These are phyloP conservation scores for Phasianus colchicus DNA, from an alignment of 2,113 vertebrate genomes.

Conservation along the genomic window DNA sequence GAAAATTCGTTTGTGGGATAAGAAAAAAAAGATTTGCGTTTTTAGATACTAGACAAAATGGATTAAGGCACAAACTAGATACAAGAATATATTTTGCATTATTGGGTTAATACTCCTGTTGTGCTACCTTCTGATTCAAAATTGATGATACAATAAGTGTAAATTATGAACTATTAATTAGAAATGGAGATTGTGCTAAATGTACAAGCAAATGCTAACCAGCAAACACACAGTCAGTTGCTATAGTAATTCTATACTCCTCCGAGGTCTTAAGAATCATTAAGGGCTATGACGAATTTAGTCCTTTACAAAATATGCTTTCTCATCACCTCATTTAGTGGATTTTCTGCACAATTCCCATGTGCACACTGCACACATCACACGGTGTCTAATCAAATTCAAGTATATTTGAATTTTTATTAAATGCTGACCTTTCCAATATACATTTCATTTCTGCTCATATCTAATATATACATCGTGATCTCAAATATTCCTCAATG, in stretches of 20 bases:
- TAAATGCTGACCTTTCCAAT: constrained; percentile 34
- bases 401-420: constrained; percentile 53
- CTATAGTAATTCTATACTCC: constrained; percentile 51
- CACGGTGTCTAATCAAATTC: constrained; percentile 4
- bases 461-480: not conserved
- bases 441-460: constrained; percentile 2
- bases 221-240: constrained; percentile 28
- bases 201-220: not conserved
- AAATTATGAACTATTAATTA: constrained; percentile 35
- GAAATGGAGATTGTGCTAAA: constrained; percentile 22
- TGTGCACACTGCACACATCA: not conserved
- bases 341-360: constrained; percentile 42
- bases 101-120: not conserved
- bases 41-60: not conserved
- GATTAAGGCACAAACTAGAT: not conserved
- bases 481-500: not conserved
- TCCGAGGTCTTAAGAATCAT: constrained; percentile 1
- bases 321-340: not conserved
- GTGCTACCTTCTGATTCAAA: constrained; percentile 15
- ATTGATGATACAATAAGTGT: not conserved
- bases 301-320: constrained; percentile 7
- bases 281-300: constrained; percentile 17
- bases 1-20: not conserved
- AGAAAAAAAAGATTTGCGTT: not conserved
- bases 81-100: not conserved